Evolutionary conservation across 2,113 vertebrate species (phyloP).

Genomic region (Origma solitaria): DNA sequence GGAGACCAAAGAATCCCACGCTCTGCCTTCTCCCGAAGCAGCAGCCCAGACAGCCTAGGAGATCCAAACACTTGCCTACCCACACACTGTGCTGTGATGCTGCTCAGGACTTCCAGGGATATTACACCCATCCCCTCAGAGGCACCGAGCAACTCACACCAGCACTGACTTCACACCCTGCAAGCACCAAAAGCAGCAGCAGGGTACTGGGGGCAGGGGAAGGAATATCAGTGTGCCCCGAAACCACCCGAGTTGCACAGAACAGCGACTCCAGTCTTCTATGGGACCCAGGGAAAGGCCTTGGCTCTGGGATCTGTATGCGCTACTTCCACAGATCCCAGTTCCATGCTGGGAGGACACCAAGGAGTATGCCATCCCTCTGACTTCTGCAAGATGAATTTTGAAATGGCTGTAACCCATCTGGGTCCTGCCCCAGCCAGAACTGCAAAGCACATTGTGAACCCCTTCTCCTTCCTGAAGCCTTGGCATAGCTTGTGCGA

Average conservation of each 20-base stretch:
- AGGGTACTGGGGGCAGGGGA: not conserved
- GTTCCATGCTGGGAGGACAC: not conserved
- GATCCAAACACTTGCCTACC: not conserved
- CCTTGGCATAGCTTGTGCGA: not conserved
- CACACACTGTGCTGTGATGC: not conserved
- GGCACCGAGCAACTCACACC: not conserved
- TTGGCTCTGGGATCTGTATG: accelerated
- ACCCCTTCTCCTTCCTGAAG: not conserved
- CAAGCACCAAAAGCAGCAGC: not conserved
- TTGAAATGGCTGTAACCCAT: not conserved
- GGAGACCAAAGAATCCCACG: not conserved
- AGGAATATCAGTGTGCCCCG: accelerated
- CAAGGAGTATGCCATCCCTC: not conserved
- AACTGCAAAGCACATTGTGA: not conserved
- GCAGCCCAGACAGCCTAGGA: not conserved
- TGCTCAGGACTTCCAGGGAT: not conserved
- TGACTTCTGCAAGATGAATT: not conserved
- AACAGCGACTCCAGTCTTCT: not conserved
- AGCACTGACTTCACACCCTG: not conserved
- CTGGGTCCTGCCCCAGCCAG: not conserved
- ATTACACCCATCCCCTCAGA: not conserved
- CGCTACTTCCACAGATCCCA: not conserved
- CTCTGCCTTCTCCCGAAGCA: not conserved
- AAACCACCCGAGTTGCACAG: accelerated
- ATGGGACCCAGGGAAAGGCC: not conserved